phyloP scores from a whole-genome alignment of 2,113 vertebrate genomes.

The Stomatorhinus ivindoensis region DNA sequence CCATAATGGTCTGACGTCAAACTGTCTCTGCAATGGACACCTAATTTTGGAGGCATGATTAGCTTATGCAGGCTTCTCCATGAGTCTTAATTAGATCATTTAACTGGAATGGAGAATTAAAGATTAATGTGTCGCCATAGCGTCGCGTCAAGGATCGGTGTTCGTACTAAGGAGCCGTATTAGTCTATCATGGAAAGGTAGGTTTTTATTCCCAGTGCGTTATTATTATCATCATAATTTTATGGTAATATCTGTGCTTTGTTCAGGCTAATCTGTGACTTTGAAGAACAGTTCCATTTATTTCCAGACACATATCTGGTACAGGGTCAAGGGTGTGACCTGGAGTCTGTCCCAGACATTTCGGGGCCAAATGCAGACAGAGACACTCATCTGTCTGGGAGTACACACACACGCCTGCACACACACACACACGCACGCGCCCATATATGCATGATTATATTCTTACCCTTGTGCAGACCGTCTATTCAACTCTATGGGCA shows the following conservation, averaged over 20 bases:
- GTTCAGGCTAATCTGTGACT: neutral
- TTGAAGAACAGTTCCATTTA: neutral
- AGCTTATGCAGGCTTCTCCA: neutral
- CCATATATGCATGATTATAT: no score
- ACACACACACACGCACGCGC: no score
- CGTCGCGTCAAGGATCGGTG: neutral
- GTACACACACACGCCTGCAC: no score
- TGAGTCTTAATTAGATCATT: slow-evolving; percentile 4
- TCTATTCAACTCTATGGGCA: no score
- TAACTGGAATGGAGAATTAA: neutral
- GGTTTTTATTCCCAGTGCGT: neutral
- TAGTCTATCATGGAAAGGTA: neutral
- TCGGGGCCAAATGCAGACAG: neutral
- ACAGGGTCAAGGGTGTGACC: neutral
- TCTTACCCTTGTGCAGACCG: no score
- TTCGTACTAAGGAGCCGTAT: neutral
- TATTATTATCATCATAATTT: neutral
- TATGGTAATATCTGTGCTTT: neutral
- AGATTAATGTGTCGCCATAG: neutral
- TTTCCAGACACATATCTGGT: neutral
- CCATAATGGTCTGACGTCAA: neutral
- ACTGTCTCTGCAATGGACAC: neutral
- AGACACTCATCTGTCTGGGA: neutral
- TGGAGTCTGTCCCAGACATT: neutral
- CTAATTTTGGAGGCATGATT: neutral